Evolutionary conservation across 2,888 invertebrate species (phyloP).

Genomic region (Dasypogon diadema): DNA sequence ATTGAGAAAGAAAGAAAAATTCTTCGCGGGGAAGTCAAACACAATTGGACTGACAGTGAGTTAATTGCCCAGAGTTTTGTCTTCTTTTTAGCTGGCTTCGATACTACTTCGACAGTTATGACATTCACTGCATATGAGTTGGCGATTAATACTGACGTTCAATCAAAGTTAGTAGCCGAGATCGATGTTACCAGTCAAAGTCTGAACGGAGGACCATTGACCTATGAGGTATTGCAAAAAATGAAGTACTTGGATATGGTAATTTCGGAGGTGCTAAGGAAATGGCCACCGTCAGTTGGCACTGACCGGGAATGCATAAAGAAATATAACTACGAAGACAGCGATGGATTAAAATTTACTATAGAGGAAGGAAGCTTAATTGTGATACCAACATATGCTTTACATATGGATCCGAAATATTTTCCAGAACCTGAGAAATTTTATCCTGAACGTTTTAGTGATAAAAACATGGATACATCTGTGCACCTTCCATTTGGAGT

Average conservation of each 20-base stretch:
- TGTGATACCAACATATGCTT: constrained; percentile 67
- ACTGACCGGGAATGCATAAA: constrained; percentile 71
- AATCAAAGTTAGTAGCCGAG: constrained; percentile 71
- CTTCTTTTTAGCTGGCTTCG: constrained; percentile 73
- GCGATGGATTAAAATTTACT: constrained; percentile 60
- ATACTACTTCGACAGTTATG: constrained; percentile 68
- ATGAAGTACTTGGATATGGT: constrained; percentile 74
- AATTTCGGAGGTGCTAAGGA: constrained; percentile 70
- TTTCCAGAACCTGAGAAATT: constrained; percentile 72
- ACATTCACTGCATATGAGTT: constrained; percentile 72
- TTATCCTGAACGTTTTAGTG: constrained; percentile 73
- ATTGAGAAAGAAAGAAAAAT: constrained; percentile 54
- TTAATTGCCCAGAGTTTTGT: constrained; percentile 72
- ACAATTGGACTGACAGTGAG: constrained; percentile 69
- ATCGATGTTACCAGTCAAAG: constrained; percentile 69
- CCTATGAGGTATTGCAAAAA: constrained; percentile 71
- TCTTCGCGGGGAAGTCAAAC: constrained; percentile 57
- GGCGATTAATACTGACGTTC: constrained; percentile 72
- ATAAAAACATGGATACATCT: constrained; percentile 71
- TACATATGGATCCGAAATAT: constrained; percentile 71
- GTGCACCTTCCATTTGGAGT: constrained; percentile 72
- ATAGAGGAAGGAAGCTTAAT: constrained; percentile 62
- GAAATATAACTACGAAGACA: constrained; percentile 67
- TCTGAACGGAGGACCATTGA: constrained; percentile 69
- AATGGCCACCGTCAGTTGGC: constrained; percentile 70